Evolutionary conservation across 2,888 invertebrate genomes (phyloP).

Genomic region (Eupeodes luniger): DNA sequence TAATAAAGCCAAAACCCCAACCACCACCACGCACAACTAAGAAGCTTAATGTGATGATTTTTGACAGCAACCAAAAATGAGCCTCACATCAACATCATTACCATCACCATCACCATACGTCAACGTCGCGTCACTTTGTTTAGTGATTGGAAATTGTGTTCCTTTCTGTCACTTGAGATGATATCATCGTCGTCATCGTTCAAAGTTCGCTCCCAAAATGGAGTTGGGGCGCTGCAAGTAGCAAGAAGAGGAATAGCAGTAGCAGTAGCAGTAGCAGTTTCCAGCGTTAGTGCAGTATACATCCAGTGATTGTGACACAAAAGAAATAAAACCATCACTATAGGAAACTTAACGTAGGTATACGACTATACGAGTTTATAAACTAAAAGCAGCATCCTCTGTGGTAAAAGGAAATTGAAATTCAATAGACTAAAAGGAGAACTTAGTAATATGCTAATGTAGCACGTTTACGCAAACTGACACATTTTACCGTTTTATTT

Average conservation of each 20-base stretch:
- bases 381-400: constrained; percentile 44
- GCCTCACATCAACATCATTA: background rate
- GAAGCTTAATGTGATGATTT: constrained; percentile 62
- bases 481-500: constrained; percentile 43
- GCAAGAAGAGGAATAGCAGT: background rate
- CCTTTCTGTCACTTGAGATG: constrained; percentile 46
- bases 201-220: background rate
- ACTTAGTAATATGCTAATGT: constrained; percentile 72
- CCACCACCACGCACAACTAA: constrained; percentile 32
- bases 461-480: constrained; percentile 66
- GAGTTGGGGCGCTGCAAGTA: constrained; percentile 11
- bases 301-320: background rate
- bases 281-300: background rate
- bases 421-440: constrained; percentile 71
- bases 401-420: constrained; percentile 61
- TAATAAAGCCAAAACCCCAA: background rate
- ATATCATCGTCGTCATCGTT: constrained; percentile 15
- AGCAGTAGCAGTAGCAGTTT: background rate
- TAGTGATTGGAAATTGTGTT: constrained; percentile 54
- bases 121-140: constrained; percentile 17
- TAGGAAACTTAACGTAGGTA: background rate
- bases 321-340: background rate
- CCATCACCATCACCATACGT: constrained; percentile 21
- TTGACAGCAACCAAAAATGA: constrained; percentile 41
- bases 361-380: background rate